Conservation (phyloP, 2,113 vertebrate genomes). For the Chamaea fasciata region DNA sequence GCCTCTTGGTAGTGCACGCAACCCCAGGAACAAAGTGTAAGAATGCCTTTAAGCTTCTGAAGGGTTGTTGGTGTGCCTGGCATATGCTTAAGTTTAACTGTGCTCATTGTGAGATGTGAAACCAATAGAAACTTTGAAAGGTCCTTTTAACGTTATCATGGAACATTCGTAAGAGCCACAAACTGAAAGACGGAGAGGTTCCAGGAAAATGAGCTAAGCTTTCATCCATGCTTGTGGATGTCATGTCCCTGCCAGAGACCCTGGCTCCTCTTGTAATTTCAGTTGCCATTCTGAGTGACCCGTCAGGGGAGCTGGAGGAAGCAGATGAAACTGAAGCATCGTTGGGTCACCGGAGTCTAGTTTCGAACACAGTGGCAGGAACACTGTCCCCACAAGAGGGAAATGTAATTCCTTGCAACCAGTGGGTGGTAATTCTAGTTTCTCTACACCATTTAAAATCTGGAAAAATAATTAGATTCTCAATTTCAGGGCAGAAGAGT, state of each 20-base stretch:
- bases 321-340: not conserved
- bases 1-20: not conserved
- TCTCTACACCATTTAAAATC: not conserved
- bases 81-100: not conserved
- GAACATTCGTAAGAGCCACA: not conserved
- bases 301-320: not conserved
- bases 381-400: not conserved
- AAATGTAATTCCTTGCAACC: not conserved
- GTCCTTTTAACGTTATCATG: accelerated
- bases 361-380: not conserved
- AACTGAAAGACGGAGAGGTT: not conserved
- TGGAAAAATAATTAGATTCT: not conserved
- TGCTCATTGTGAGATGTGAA: not conserved
- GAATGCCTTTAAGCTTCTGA: not conserved
- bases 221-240: not conserved
- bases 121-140: not conserved
- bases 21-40: not conserved
- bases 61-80: not conserved
- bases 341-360: accelerated
- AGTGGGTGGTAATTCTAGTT: not conserved
- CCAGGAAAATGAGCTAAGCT: not conserved
- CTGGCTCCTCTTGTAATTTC: not conserved
- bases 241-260: not conserved
- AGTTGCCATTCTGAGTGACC: not conserved
- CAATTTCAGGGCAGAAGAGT: not conserved